A percentile compares a stretch with the other conserved stretches of the same genome.
These are phyloP conservation scores for Crocodylus rhombifer DNA, from an alignment of 2,797 vertebrate species.

Conservation along the genomic window DNA sequence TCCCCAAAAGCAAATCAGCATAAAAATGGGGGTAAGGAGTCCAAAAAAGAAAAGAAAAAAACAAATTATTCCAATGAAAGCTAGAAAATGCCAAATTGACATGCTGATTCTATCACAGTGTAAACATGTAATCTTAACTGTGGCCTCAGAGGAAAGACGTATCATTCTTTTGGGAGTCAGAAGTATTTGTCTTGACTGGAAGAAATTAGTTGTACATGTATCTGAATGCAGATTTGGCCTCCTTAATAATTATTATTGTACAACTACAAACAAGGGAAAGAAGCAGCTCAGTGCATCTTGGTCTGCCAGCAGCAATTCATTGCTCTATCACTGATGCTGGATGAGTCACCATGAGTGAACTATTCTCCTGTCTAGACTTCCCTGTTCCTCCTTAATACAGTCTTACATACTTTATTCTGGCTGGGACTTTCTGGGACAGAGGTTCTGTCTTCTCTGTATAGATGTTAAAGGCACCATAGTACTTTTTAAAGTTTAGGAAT, in stretches of 20 bases:
- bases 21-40: background rate
- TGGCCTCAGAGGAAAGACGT: background rate
- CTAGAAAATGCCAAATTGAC: background rate
- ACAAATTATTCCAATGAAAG: background rate
- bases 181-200: background rate
- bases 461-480: background rate
- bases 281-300: background rate
- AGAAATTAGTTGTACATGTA: conserved; percentile 8
- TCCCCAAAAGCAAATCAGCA: background rate
- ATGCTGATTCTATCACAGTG: background rate
- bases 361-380: background rate
- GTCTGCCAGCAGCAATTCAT: background rate
- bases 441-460: background rate
- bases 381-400: background rate
- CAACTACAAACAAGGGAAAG: background rate
- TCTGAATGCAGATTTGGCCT: background rate
- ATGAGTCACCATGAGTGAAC: background rate
- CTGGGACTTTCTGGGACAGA: background rate
- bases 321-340: background rate
- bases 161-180: background rate
- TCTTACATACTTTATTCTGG: background rate
- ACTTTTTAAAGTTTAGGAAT: background rate
- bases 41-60: no score
- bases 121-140: background rate
- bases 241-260: background rate